A percentile compares a stretch with the other conserved stretches of the same genome.
Conservation (phyloP, 2,888 invertebrate genomes). For the Leptinotarsa haldemani region DNA sequence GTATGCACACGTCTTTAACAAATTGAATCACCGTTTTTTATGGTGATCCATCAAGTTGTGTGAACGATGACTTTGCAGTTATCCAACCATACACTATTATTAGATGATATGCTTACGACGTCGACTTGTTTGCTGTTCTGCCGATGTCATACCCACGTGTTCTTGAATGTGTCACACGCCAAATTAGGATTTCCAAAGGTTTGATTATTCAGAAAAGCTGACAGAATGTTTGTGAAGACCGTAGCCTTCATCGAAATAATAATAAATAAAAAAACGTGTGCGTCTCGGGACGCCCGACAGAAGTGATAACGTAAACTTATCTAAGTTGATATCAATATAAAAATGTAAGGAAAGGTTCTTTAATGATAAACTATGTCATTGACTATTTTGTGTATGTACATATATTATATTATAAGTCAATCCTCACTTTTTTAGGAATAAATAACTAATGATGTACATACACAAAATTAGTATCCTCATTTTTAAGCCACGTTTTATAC, state of each 20-base stretch:
- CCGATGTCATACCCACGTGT: slow-evolving; percentile 11
- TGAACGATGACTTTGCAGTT: slow-evolving; percentile 17
- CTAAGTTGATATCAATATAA: too few relatives aligned
- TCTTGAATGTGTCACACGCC: slow-evolving; percentile 3
- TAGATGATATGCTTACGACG: neutral
- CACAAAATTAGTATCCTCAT: too few relatives aligned
- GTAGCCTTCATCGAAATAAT: neutral
- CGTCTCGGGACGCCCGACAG: too few relatives aligned
- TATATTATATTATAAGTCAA: too few relatives aligned
- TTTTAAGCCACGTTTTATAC: too few relatives aligned
- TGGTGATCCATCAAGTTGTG: slow-evolving; percentile 14
- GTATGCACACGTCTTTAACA: slow-evolving; percentile 15
- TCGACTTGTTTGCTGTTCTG: neutral
- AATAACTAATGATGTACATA: too few relatives aligned
- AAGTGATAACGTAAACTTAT: too few relatives aligned
- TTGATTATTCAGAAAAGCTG: neutral
- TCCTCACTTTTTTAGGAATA: too few relatives aligned
- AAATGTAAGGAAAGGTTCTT: too few relatives aligned
- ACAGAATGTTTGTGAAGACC: neutral
- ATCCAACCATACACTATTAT: slow-evolving; percentile 14
- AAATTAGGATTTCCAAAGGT: neutral
- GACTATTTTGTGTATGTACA: too few relatives aligned
- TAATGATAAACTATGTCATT: too few relatives aligned
- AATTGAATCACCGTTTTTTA: slow-evolving; percentile 19
- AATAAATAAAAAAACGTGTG: too few relatives aligned